Conservation (phyloP, 35 echinoderm and acorn worm genomes). For the Hemicentrotus pulcherrimus region DNA sequence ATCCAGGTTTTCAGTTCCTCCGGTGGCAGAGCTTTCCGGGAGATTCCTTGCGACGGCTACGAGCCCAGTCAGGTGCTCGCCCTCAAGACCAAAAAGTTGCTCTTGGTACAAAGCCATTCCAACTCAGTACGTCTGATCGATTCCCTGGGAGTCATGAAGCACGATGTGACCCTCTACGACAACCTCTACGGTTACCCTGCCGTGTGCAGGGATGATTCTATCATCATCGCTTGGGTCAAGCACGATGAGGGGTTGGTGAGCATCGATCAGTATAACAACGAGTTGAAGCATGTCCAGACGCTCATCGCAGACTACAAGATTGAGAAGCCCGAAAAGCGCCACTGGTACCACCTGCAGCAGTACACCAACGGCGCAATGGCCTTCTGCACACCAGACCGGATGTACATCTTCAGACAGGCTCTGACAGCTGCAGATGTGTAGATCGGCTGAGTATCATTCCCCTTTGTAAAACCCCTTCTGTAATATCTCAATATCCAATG, state of each 20-base stretch:
- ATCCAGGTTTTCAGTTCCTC: neutral
- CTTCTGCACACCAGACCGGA: constrained; percentile 28
- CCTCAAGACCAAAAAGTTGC: neutral
- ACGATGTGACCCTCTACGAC: neutral
- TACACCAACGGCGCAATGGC: neutral
- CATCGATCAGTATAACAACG: neutral
- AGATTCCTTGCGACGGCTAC: constrained; percentile 34
- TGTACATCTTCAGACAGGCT: constrained; percentile 27
- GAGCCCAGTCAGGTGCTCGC: neutral
- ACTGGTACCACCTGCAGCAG: constrained; percentile 31
- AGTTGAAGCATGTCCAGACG: constrained; percentile 30
- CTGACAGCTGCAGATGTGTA: neutral
- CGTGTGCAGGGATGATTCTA: neutral
- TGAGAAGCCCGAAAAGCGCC: neutral
- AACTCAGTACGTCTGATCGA: constrained; percentile 32
- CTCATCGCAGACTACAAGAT: constrained; percentile 6
- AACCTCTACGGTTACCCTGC: constrained; percentile 34
- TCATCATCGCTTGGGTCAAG: constrained; percentile 29
- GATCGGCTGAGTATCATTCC: neutral
- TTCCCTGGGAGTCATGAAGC: neutral
- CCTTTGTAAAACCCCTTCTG: neutral
- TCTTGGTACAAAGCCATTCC: neutral
- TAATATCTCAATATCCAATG: neutral
- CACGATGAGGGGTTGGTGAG: neutral
- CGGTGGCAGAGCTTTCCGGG: neutral